Evolutionary conservation across 2,888 invertebrate species (phyloP).

Genomic region (Macrophya annulata): DNA sequence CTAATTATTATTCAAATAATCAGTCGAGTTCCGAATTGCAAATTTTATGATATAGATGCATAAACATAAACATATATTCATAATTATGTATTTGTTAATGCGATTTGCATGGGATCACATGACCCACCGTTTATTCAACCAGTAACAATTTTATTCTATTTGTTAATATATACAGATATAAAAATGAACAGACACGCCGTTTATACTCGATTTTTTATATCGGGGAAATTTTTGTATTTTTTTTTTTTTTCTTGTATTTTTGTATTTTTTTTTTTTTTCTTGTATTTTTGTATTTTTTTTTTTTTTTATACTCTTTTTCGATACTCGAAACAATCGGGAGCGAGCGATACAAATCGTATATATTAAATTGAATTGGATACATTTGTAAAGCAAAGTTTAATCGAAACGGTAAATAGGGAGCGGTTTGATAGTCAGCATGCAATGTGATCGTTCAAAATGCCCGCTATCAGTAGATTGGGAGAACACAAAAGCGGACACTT

Average conservation of each 20-base stretch:
- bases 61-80: slow-evolving; percentile 1
- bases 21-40: neutral
- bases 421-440: neutral
- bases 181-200: neutral
- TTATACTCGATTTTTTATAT: neutral
- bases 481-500: neutral
- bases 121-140: slow-evolving; percentile 16
- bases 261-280: neutral
- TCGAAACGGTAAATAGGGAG: neutral
- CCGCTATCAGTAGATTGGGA: neutral
- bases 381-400: slow-evolving; percentile 18
- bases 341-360: neutral
- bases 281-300: no score
- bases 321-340: neutral
- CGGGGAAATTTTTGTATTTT: neutral
- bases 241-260: neutral
- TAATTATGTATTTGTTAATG: neutral
- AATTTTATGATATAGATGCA: neutral
- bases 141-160: neutral
- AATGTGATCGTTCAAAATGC: neutral
- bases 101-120: neutral
- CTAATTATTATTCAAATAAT: slow-evolving; percentile 37
- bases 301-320: neutral
- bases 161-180: slow-evolving; percentile 13
- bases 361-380: slow-evolving; percentile 1